Evolutionary conservation across 2,113 vertebrate genomes (phyloP).

Genomic region (Sardina pilchardus): DNA sequence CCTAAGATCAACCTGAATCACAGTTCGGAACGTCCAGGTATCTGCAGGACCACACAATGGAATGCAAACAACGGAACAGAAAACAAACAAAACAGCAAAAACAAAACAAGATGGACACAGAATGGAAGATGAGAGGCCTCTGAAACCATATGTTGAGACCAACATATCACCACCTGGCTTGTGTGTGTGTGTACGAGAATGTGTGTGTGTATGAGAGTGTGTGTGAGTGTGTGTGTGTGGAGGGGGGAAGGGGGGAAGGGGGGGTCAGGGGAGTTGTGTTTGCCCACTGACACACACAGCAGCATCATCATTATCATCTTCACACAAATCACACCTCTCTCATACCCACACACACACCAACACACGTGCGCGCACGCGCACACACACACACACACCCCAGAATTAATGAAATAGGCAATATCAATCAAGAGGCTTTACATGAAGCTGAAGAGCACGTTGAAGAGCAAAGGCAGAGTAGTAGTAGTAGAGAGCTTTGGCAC

Average conservation of each 20-base stretch:
- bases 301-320: background rate
- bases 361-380: background rate
- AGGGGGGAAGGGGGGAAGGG: background rate
- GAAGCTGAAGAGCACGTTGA: background rate
- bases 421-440: background rate
- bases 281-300: slow-evolving; percentile 18
- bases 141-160: background rate
- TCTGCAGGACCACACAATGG: background rate
- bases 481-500: background rate
- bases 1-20: background rate
- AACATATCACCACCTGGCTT: background rate
- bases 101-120: background rate
- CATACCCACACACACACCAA: slow-evolving; percentile 3
- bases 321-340: background rate
- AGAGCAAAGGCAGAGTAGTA: background rate
- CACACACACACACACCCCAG: background rate
- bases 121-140: background rate
- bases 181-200: background rate
- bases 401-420: background rate
- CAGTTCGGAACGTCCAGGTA: background rate
- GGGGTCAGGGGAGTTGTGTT: slow-evolving; percentile 5
- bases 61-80: slow-evolving; percentile 20
- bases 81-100: slow-evolving; percentile 48
- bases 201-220: background rate
- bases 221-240: background rate